Conservation (phyloP, 2,888 invertebrate genomes). For the Osmoderma eremita region DNA sequence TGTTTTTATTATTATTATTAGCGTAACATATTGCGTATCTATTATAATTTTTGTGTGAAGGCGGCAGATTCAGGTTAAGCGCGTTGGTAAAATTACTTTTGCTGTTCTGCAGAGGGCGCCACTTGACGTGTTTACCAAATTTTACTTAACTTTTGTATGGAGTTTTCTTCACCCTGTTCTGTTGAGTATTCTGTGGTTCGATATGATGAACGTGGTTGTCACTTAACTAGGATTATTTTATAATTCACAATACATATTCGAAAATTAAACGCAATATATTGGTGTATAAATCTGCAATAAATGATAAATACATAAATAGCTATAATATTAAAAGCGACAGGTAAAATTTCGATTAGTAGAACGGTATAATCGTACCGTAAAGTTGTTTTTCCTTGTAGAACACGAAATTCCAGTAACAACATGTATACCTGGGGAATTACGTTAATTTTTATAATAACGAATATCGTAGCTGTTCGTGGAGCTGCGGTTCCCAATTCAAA, state of each 20-base stretch:
- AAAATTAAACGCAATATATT: slow-evolving; percentile 6
- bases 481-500: neutral
- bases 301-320: slow-evolving; percentile 7
- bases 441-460: slow-evolving; percentile 23
- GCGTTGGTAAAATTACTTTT: too few species aligned
- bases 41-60: too few species aligned
- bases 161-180: too few species aligned
- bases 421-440: slow-evolving; percentile 20
- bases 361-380: slow-evolving; percentile 5
- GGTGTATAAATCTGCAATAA: slow-evolving; percentile 2
- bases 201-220: slow-evolving; percentile 6
- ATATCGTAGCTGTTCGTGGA: neutral
- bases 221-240: slow-evolving; percentile 1
- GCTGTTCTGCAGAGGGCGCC: too few species aligned
- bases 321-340: neutral
- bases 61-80: too few species aligned
- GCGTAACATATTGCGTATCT: too few species aligned
- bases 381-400: slow-evolving; percentile 9
- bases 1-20: too few species aligned
- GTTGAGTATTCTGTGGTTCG: too few species aligned
- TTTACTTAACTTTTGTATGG: too few species aligned
- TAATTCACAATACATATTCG: slow-evolving; percentile 3
- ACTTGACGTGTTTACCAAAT: too few species aligned
- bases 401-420: slow-evolving; percentile 12
- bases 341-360: neutral